Base-by-base conservation (phyloP, 2,888 invertebrate genomes). In the Drosophila formosana region DNA sequence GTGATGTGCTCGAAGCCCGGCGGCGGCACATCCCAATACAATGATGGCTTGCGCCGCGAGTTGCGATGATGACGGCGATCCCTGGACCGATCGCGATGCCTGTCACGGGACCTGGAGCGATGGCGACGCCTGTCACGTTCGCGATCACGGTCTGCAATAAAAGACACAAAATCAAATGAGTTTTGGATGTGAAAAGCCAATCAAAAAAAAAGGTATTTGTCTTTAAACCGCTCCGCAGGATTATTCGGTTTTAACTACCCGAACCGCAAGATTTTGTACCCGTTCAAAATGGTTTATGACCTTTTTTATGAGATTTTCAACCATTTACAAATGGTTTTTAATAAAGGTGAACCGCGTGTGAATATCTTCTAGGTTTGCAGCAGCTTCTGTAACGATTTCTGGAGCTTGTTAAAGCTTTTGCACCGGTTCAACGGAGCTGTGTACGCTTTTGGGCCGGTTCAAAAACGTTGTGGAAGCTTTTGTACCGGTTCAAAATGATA, bases 21-120 rank as follows among this genome's bases (percentile, higher is more conserved):
- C 46, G 99, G 99, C 9, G 99, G 98, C n/a, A 99, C 97, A 95
- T 99, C 99, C 99, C 99, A 99, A 92, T 99, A 99, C 41, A 97
- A 93, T 25, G 97, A 97, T 41, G 96, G 96, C 93, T 97, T 97
- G 88, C 97, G 95, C 76, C 98, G 94, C 64, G 97, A 95, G 1
- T 96, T 96, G 23, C 81, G 81, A 47, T 84, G 93, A 87, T 84
- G 80, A n/a, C 82, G 81, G 11, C 88, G 90, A 30, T 88, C 79
- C 62, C 84, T 63, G n/a, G 87, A 87, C 6, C 88, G 82, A 1
- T 83, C 87, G 52, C 88, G 89, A 62, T 81, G 83, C 6, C 89
- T 80, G 43, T 88, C 88, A n/a, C 84, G 73, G 0, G 88, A 86
- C n/a, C 86, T 84, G 26, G 86, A 87, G 9, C 86, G 87, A 57